Evolutionary conservation across 2,888 invertebrate species (phyloP).

Genomic region (Trissolcus brochymenae): DNA sequence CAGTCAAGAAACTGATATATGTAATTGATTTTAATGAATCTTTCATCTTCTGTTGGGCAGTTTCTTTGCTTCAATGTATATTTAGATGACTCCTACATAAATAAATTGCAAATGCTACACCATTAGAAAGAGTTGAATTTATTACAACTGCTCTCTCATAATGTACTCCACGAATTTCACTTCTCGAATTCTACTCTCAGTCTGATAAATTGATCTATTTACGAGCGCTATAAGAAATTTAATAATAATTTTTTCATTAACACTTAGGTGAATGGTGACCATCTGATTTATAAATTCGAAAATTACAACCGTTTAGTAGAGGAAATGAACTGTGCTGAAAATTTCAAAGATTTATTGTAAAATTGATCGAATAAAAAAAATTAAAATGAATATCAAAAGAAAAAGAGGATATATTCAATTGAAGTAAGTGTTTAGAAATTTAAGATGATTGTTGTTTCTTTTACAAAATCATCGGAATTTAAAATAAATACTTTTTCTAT

Average conservation of each 20-base stretch:
- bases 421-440: no score
- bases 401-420: no score
- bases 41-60: slow-evolving; percentile 25
- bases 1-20: slow-evolving; percentile 4
- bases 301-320: no score
- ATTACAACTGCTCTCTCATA: slow-evolving; percentile 70
- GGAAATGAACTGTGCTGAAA: no score
- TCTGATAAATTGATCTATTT: slow-evolving; percentile 10
- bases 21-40: slow-evolving; percentile 31
- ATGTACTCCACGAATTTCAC: slow-evolving; percentile 69
- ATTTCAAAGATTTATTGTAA: no score
- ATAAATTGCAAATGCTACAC: slow-evolving; percentile 65
- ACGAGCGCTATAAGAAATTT: neutral
- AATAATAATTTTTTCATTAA: slow-evolving; percentile 4
- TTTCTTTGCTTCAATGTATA: slow-evolving; percentile 49
- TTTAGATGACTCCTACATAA: slow-evolving; percentile 60
- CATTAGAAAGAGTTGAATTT: slow-evolving; percentile 71
- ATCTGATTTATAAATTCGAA: no score
- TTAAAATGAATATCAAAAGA: no score
- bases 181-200: slow-evolving; percentile 19
- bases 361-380: no score
- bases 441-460: no score
- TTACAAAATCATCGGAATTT: no score
- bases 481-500: no score
- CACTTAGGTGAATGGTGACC: neutral